Evolutionary conservation across 2,888 invertebrate genomes (phyloP), one percentile per base, ranked within the genome.

Genomic region (Monoplex corrugatus): DNA sequence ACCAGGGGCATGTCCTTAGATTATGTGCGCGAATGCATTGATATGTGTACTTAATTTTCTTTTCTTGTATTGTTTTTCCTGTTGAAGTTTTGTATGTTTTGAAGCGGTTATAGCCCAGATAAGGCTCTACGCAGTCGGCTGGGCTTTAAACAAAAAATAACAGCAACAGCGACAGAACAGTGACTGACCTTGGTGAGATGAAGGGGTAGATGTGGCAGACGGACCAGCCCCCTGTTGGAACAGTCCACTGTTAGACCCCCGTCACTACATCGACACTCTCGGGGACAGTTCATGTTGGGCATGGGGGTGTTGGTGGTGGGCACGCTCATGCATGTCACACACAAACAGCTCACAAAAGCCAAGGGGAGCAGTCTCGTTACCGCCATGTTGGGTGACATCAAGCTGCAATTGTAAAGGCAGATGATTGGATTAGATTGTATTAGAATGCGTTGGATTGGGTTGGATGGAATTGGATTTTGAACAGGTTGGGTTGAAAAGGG

Each of bases 231-330:
- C 13, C 83, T 50, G 44, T 85, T 82, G 40, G 89, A 86, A 85
- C 92, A 92, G 90, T 91, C 78, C 44, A 91, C 89, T 10, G 45
- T 63, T 16, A 86, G 75, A 38, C 90, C 89, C 35, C 82, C 40
- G 28, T 89, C 75, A 23, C 45, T 82, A 82, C 92, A 92, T 43
- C 72, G 87, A 82, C 92, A 92, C 38, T 16, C 50, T 0, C 19
- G 16, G 5, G 92, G 92, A 63, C 92, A 92, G 63, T 57, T 28
- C 78, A 10, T 80, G 72, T 10, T 16, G 83, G 82, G 44, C 16
- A 45, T 45, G 83, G 23, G 32, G 43, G 84, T 32, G 63, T 13
- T 83, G 8, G 35, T 38, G 57, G 82, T 83, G 38, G 87, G 28
- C n/a, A 38, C 43, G 85, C 40, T 63, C 45, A 8, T 80, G 35